Evolutionary conservation across 23 tunicate genomes (phyloP).

Genomic region (Clavelina lepadiformis): DNA sequence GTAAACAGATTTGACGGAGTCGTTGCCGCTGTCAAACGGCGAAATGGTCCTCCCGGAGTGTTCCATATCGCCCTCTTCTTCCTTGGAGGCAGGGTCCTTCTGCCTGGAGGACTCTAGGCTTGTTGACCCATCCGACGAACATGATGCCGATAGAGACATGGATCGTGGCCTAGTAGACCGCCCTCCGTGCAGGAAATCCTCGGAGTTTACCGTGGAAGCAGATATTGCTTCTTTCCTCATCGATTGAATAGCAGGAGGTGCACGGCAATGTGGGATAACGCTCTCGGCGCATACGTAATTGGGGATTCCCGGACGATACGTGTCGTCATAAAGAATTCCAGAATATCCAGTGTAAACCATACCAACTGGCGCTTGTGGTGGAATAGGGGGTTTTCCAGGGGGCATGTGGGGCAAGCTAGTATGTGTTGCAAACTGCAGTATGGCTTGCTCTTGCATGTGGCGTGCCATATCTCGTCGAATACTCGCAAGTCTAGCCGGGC

Average conservation of each 20-base stretch:
- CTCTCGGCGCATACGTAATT: no score
- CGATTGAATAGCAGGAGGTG: no score
- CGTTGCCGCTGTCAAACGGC: conserved; percentile 73
- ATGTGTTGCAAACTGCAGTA: conserved; percentile 2
- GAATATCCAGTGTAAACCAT: conserved; percentile 11
- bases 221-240: no score
- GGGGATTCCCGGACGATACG: conserved; percentile 35
- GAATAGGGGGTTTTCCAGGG: background rate
- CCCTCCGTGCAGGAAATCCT: conserved; percentile 21
- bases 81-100: no score
- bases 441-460: conserved; percentile 14
- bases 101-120: no score
- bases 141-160: conserved; percentile 57
- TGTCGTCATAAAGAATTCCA: conserved; percentile 36
- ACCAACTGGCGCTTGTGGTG: conserved; percentile 2
- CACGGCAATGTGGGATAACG: no score
- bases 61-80: no score
- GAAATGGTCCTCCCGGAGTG: conserved; percentile 1
- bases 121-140: background rate
- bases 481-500: conserved; percentile 7
- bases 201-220: conserved; percentile 13
- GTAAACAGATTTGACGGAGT: conserved; percentile 38
- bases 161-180: conserved; percentile 28
- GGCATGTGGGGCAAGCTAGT: conserved; percentile 1
- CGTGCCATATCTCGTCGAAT: conserved; percentile 5